phyloP scores from a whole-genome alignment of 1,140 invertebrate genomes.

The Liolophura sinensis region DNA sequence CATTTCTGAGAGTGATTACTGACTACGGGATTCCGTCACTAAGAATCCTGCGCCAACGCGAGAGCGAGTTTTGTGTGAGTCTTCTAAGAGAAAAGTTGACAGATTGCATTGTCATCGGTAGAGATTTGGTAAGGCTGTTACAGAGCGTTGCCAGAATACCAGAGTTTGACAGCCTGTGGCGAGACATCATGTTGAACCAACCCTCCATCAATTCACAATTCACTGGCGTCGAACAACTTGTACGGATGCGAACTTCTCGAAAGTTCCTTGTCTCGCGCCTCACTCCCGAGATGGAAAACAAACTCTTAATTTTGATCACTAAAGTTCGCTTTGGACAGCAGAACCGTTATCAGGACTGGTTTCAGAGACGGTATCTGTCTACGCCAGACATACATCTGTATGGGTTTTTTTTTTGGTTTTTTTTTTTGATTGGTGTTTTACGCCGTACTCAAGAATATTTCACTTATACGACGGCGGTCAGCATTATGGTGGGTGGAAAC shows the following conservation, averaged over 20 bases:
- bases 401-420: too few relatives aligned
- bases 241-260: conserved; percentile 87
- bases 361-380: conserved; percentile 94
- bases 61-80: conserved; percentile 87
- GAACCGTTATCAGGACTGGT: conserved; percentile 98
- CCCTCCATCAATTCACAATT: conserved; percentile 82
- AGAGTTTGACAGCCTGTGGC: conserved; percentile 93
- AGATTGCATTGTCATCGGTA: conserved; percentile 84
- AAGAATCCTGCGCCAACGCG: conserved; percentile 81
- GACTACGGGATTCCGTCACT: conserved; percentile 78
- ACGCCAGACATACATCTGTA: conserved; percentile 98
- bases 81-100: conserved; percentile 87
- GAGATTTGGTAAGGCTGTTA: conserved; percentile 88
- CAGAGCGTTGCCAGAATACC: conserved; percentile 95
- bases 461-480: too few relatives aligned
- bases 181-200: conserved; percentile 86
- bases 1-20: conserved; percentile 91
- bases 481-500: too few relatives aligned
- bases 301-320: conserved; percentile 89
- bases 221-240: conserved; percentile 78
- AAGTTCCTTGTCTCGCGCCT: conserved; percentile 88
- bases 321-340: conserved; percentile 93
- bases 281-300: conserved; percentile 97
- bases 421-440: too few relatives aligned
- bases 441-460: too few relatives aligned